Base-by-base conservation (phyloP, 2,113 vertebrate species). In the Agapornis roseicollis region DNA sequence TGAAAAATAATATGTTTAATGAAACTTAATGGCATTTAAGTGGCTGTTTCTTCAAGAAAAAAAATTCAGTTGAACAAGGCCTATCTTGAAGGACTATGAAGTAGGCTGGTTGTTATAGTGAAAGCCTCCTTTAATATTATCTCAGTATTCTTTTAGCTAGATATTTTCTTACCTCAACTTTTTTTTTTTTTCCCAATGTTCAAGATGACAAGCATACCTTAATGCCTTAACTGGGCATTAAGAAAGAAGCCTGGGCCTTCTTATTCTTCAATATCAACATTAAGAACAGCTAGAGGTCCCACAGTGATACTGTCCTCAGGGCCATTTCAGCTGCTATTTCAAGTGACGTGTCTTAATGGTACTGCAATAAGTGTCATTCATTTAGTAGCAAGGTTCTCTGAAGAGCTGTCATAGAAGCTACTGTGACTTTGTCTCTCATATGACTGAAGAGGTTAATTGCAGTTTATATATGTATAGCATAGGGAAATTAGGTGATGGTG, bases 251-350 rank as follows among this genome's bases (percentile, higher is more conserved):
- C 49, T 44, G 7, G 5, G 10, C 10, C 11, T 63, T 53, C 18
- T 66, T 74, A 49, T 22, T 71, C 28, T 9, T 53, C 42, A 13
- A 0, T n/a, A 41, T 41, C 50, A 80, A 31, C 0, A 0, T 22
- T 22, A 83, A 78, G 6, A 69, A 9, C 9, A 76, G 50, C 19
- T 19, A 44, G 9, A 80, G 70, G 53, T 69, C 35, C 31, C 23
- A 44, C 17, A 72, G 41, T 29, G 29, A 27, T 39, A 37, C 31
- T 50, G 11, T 23, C 44, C 3, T 2, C 27, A 37, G 31, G 55
- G 23, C 2, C 14, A 35, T 69, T 69, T 79, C 29, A 64, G 10
- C 33, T 74, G 11, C 17, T 92, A 0, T 55, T 91, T 82, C 68
- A 66, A 85, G 28, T 56, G n/a, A 28, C 4, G 31, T 4, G 3